Base-by-base conservation (phyloP, 2,888 invertebrate genomes). In the Ctenicera cuprea region DNA sequence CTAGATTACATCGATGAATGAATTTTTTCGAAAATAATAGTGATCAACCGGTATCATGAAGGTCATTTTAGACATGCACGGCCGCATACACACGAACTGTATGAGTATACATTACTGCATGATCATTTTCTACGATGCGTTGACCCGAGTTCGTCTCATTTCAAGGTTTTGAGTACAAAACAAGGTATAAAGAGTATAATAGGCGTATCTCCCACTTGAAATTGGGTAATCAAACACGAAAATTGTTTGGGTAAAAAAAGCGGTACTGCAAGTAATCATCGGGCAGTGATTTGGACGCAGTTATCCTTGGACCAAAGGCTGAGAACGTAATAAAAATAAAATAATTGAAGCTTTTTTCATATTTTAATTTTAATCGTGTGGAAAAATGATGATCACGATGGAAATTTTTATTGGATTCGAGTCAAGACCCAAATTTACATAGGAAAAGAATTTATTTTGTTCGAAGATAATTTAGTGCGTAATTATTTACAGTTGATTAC, bases 211-310 rank as follows among this genome's bases (percentile, higher is more conserved):
- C 59, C 59, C 12, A 20, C 12, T 38, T 14, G 38, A 59, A 38
- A 59, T 59, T 59, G 37, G 18, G 59, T 38, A 59, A 59, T 59
- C 59, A 59, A 14, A 59, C 59, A 59, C 12, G 38, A 59, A 57
- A 59, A 59, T 30, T 38, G 20, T 18, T 52, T 18, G 1, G 38
- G 11, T 20, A 59, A 59, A 59, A 59, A 59, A 59, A 59, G 30
- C 12, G 8, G 30, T 14, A 26, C 7, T 20, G 14, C 18, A 18
- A 11, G 48, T 18, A 48, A 18, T 14, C 14, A 11, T 11, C 18
- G 48, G 48, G n/a, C n/a, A 14, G 16, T n/a, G 26, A 8, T 30
- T 54, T n/a, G 30, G 26, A 9, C 26, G 5, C 54, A n/a, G 20
- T 30, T 54, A 54, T 54, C 14, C 30, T 54, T 54, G 54, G 3